phyloP scores from a whole-genome alignment of 2,888 invertebrate species.

The Deladenus siricidicola region DNA sequence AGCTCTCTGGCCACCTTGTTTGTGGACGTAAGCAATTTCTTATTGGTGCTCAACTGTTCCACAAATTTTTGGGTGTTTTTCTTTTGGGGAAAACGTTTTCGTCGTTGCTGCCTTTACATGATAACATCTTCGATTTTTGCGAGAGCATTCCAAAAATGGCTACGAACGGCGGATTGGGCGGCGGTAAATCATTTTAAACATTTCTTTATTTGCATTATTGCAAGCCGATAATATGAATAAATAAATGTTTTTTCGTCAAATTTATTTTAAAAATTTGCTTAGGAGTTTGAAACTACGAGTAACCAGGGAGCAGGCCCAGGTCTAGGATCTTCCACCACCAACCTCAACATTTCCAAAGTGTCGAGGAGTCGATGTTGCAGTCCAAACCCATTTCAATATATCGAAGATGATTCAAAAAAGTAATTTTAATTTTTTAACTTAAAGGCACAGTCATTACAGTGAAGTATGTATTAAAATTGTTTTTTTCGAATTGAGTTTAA shows the following conservation, averaged over 20 bases:
- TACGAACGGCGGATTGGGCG: background rate
- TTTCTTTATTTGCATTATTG: no score
- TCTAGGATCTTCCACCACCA: background rate
- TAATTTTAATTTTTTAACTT: background rate
- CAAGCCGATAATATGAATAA: no score
- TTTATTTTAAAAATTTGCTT: no score
- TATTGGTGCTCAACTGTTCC: constrained; percentile 50
- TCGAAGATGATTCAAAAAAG: no score
- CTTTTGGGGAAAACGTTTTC: constrained; percentile 50
- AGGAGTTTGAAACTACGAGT: background rate
- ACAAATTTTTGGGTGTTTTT: constrained; percentile 52
- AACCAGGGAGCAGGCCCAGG: background rate
- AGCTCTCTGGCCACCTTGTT: constrained; percentile 47
- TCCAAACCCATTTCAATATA: no score
- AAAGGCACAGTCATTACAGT: background rate
- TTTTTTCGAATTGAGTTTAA: background rate
- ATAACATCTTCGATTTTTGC: background rate
- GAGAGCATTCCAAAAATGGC: background rate
- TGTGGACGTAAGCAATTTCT: constrained; percentile 49
- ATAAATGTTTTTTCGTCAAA: no score
- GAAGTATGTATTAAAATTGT: background rate
- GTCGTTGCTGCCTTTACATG: constrained; percentile 18
- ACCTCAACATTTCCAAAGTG: background rate
- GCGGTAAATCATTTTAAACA: no score
- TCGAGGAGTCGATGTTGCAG: background rate